These are phyloP conservation scores for Lobophora halterata DNA, from an alignment of 2,888 invertebrate genomes.

Conservation along the genomic window DNA sequence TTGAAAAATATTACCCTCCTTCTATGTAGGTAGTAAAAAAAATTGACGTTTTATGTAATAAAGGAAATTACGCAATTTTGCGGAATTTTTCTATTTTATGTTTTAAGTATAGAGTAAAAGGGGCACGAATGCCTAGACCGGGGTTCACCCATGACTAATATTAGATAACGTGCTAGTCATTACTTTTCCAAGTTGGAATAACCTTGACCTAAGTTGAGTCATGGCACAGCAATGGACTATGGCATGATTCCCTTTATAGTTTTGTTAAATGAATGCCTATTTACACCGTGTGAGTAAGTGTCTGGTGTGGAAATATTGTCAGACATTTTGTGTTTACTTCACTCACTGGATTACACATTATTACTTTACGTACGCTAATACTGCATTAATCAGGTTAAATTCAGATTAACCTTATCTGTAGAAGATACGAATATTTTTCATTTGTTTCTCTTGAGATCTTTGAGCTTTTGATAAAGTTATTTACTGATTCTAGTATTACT, in stretches of 20 bases:
- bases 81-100: slow-evolving; percentile 6
- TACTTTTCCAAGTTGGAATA: slow-evolving; percentile 30
- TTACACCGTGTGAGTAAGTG: slow-evolving; percentile 8
- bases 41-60: no score
- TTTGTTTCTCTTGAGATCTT: no score
- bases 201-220: slow-evolving; percentile 39
- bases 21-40: no score
- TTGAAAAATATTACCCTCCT: no score
- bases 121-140: slow-evolving; percentile 20
- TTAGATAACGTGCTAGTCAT: slow-evolving; percentile 46
- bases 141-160: slow-evolving; percentile 55
- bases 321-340: neutral
- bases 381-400: no score
- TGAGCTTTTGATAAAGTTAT: no score
- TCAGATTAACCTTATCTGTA: no score
- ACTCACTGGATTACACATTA: no score
- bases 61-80: slow-evolving; percentile 20
- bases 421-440: no score
- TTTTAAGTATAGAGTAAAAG: slow-evolving; percentile 13
- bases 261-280: slow-evolving; percentile 13
- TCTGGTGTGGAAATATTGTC: slow-evolving; percentile 4
- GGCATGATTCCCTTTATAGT: slow-evolving; percentile 15
- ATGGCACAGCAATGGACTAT: slow-evolving; percentile 14
- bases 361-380: no score
- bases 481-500: no score